Conservation (phyloP, 1,140 invertebrate genomes). For the Zaprionus kolodkinae region DNA sequence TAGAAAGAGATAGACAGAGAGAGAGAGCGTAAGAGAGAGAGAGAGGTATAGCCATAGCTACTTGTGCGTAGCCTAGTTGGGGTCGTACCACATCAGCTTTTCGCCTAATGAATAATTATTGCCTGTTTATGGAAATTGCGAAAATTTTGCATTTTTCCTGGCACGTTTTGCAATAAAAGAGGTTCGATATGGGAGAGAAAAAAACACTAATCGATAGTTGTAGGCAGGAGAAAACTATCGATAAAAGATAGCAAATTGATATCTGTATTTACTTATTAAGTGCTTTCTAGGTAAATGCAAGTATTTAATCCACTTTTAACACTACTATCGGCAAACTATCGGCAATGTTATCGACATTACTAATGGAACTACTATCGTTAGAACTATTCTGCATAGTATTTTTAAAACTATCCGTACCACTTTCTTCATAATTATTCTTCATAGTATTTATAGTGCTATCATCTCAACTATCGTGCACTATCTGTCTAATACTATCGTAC, state of each 20-base stretch:
- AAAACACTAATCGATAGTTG: not conserved
- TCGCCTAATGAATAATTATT: slow-evolving; percentile 5
- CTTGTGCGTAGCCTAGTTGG: not conserved
- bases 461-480: not conserved
- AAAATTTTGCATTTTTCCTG: slow-evolving; percentile 1
- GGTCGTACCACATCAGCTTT: not conserved
- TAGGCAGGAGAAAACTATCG: no score
- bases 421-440: no score
- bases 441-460: not conserved
- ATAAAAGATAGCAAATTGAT: no score
- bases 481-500: no score
- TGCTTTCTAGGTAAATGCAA: no score
- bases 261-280: no score
- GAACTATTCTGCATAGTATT: no score
- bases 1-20: not conserved
- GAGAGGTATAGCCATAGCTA: not conserved
- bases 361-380: not conserved
- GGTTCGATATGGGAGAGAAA: not conserved
- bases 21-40: not conserved
- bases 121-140: slow-evolving; percentile 5
- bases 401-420: no score
- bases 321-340: not conserved
- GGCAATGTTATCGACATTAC: no score
- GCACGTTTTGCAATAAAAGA: not conserved
- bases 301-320: no score